Evolutionary conservation across 2,888 invertebrate genomes (phyloP), one percentile per base, ranked within the genome.

Genomic region (Drosophila basisetae): DNA sequence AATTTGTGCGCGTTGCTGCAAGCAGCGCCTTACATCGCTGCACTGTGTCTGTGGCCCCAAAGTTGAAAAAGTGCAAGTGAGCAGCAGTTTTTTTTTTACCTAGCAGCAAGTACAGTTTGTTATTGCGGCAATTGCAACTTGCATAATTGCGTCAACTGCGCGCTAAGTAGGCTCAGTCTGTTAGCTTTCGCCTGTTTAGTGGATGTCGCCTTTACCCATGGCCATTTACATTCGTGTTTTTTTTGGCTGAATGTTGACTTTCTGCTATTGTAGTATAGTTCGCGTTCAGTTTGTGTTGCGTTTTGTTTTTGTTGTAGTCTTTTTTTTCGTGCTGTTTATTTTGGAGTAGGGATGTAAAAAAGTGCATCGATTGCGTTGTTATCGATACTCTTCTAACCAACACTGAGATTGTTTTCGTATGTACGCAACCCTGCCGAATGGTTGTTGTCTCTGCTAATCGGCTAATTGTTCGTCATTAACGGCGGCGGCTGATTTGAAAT

Each of bases 101-200:
- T 56, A 60, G 37, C 37, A 76, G 55, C 72, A 78, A 73, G 89
- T 91, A 91, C 87, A 90, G 89, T 91, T 87, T 68, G 75, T 63
- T 74, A 58, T 68, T 82, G 77, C 77, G 71, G 73, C 66, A 37
- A 62, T 50, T 76, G 76, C 83, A 83, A 80, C 87, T 90, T 85
- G 86, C 91, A 90, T 89, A 91, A 91, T 91, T 88, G 83, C 78
- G 68, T 73, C 58, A 52, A 58, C 65, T 68, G 13, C 28, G 47
- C 67, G 37, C 54, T 43, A 35, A 13, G 13, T 35, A 18, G 37
- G n/a, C 9, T 43, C 22, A 9, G 16, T 11, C 2, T 39, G 5
- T 13, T 25, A 18, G 11, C 11, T 18, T 33, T 33, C 22, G 43
- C 43, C 43, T 53, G 11, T 22, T 18, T 54, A 59, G 10, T 39